phyloP scores from a whole-genome alignment of 1,140 invertebrate genomes.

The Pseudomyrmex dendroicus region DNA sequence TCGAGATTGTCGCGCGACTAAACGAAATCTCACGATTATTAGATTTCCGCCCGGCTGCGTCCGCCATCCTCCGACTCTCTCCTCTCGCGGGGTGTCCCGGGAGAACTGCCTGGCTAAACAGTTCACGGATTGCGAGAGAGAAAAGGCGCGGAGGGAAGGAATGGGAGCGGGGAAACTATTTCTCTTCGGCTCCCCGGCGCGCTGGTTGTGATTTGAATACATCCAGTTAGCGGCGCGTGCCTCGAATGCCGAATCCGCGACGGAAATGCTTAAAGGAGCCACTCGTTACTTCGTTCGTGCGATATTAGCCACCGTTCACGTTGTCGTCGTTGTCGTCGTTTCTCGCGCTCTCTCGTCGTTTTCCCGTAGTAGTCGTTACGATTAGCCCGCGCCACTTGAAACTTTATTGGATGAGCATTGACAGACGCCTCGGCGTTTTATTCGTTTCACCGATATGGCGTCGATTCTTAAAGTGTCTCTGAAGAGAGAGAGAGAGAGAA shows the following conservation, averaged over 20 bases:
- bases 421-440: constrained; percentile 28
- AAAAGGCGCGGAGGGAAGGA: constrained; percentile 60
- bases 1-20: constrained; percentile 70
- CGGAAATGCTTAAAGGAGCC: constrained; percentile 77
- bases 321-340: constrained; percentile 17
- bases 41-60: constrained; percentile 64
- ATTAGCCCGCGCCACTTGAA: constrained; percentile 27
- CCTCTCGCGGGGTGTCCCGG: background rate
- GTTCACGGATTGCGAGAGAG: constrained; percentile 71
- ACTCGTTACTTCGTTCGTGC: constrained; percentile 78
- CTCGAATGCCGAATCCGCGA: constrained; percentile 76
- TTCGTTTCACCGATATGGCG: constrained; percentile 6
- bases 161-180: constrained; percentile 78
- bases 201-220: constrained; percentile 84
- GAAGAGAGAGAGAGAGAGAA: no score
- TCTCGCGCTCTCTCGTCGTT: background rate
- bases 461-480: background rate
- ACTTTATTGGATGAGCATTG: constrained; percentile 56
- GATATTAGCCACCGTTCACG: constrained; percentile 65
- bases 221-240: constrained; percentile 84
- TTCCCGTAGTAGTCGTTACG: constrained; percentile 6
- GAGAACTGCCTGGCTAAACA: constrained; percentile 70
- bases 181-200: constrained; percentile 78
- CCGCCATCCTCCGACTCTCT: constrained; percentile 20
- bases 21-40: constrained; percentile 73